Evolutionary conservation across 2,888 invertebrate species (phyloP), one percentile per base, ranked within the genome.

Genomic region (Dendrolimus houi): DNA sequence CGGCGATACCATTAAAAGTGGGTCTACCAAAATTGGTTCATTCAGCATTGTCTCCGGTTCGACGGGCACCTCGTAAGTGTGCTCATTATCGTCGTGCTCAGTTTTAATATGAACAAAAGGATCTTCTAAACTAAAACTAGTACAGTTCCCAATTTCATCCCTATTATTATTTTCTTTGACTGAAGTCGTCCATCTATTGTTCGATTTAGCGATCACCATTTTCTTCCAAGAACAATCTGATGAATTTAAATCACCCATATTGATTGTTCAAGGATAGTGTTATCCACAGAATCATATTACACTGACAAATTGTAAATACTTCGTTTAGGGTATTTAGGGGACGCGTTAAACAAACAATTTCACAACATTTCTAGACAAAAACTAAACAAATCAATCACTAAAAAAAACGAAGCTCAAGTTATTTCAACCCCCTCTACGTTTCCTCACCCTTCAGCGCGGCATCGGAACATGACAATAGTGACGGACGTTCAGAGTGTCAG

Each of bases 211-310:
- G 73, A 86, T 81, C 71, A 85, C 84, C 76, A 87, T 75, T 83
- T 89, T 89, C 72, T 87, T 87, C 86, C 86, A 87, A 59, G 87
- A 83, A 77, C 77, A 74, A 72, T 86, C 83, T 12, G 80, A 77
- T 64, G 77, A 70, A 71, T 69, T 74, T 41, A 77, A 70, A 71
- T 89, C 87, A 88, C 79, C 88, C 89, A 89, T 90, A 87, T 77
- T 90, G 89, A 83, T 89, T 88, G 73, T 88, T 89, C 67, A 87
- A 67, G 58, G 89, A 89, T 68, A 83, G 72, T 58, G 77, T 66
- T 78, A 89, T 89, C 89, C 88, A 87, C 69, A 89, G 81, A 77
- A 89, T 74, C 89, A 89, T 89, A 83, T 72, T 85, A 75, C 64
- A 70, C 60, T 47, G 9, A 12, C 47, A 12, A 47, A 6, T 12